Percentiles rank a stretch among this genome's conserved stretches.
Conservation (phyloP, 2,888 invertebrate genomes). For the Eupithecia insigniata region DNA sequence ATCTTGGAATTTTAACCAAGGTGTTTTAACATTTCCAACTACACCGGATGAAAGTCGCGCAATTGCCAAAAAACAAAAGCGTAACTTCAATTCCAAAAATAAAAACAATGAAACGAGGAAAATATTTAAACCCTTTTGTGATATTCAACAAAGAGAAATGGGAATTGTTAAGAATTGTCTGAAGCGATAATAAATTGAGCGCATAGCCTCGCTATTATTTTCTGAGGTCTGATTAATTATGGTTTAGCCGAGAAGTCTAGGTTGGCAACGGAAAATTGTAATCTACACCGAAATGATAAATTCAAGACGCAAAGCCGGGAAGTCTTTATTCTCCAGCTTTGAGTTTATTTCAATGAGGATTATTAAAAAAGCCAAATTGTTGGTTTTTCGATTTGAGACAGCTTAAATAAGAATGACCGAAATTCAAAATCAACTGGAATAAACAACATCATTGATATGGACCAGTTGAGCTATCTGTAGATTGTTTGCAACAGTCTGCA, state of each 20-base stretch:
- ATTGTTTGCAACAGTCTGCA: too few relatives aligned
- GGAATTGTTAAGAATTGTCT: constrained; percentile 55
- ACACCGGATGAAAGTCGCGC: constrained; percentile 36
- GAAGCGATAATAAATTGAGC: constrained; percentile 64
- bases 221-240: constrained; percentile 57
- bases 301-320: constrained; percentile 1
- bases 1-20: too few relatives aligned
- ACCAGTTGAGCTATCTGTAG: too few relatives aligned
- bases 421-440: too few relatives aligned
- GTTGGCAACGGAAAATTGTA: constrained; percentile 7
- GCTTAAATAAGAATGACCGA: not conserved
- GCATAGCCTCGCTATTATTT: constrained; percentile 57
- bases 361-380: not conserved
- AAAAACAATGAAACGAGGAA: constrained; percentile 45
- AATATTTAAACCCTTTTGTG: constrained; percentile 58
- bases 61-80: constrained; percentile 41
- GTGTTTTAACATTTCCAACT: constrained; percentile 37
- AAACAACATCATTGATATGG: too few relatives aligned
- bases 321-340: constrained; percentile 1
- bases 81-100: constrained; percentile 41
- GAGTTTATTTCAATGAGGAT: not conserved
- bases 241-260: constrained; percentile 46
- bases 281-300: constrained; percentile 9
- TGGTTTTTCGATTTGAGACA: not conserved
- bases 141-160: constrained; percentile 60